Conservation (phyloP, 53 echinoderm and acorn worm genomes). For the Patiria pectinifera region DNA sequence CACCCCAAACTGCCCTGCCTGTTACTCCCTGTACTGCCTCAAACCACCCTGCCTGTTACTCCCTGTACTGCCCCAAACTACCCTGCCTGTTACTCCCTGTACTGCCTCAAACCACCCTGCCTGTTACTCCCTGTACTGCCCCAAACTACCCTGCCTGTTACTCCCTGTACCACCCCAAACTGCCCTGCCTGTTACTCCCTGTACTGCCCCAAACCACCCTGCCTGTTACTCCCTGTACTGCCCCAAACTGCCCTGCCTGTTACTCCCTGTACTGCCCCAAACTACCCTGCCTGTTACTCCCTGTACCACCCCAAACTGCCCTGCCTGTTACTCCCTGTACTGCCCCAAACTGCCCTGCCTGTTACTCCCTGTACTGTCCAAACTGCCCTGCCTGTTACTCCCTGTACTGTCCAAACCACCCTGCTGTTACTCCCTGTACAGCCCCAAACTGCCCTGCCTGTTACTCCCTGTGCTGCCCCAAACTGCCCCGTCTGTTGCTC, state of each 20-base stretch:
- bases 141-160: neutral
- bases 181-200: neutral
- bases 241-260: no score
- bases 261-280: neutral
- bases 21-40: neutral
- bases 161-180: neutral
- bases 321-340: neutral
- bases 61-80: neutral
- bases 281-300: neutral
- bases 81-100: neutral
- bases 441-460: no score
- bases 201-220: neutral
- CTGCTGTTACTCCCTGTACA: neutral
- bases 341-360: neutral
- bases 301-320: neutral
- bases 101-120: no score
- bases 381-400: neutral
- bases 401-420: neutral
- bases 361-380: neutral
- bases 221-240: conserved; percentile 1
- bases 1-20: neutral
- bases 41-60: neutral
- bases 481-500: neutral
- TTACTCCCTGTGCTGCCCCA: neutral
- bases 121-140: neutral